These are phyloP conservation scores for Paracentrotus lividus DNA, from an alignment of 53 echinoderm and acorn worm genomes.

Conservation along the genomic window DNA sequence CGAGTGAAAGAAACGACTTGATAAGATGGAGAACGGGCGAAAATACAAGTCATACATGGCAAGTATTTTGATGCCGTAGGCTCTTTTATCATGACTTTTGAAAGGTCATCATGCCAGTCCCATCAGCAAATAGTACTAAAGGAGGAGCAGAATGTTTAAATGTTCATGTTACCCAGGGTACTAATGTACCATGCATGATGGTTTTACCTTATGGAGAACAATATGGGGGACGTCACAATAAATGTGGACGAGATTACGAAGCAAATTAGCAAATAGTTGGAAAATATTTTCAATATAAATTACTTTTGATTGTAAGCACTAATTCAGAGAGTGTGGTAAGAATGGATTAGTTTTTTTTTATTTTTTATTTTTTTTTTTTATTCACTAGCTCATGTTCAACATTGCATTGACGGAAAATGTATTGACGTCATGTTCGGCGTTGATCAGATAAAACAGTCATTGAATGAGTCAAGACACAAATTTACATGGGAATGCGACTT, in stretches of 20 bases:
- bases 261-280: background rate
- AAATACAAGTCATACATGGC: constrained; percentile 23
- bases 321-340: too few relatives aligned
- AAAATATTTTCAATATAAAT: background rate
- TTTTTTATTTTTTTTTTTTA: too few relatives aligned
- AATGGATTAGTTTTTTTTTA: too few relatives aligned
- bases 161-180: background rate
- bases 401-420: background rate
- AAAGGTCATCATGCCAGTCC: constrained; percentile 29
- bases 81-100: constrained; percentile 30
- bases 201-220: too few relatives aligned
- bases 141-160: background rate
- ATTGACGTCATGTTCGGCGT: too few relatives aligned
- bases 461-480: too few relatives aligned
- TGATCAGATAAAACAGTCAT: too few relatives aligned
- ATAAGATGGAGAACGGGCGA: background rate
- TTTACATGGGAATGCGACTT: too few relatives aligned
- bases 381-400: background rate
- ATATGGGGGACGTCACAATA: background rate
- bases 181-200: background rate
- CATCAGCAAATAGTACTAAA: constrained; percentile 23
- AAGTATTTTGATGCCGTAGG: constrained; percentile 43
- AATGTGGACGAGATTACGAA: background rate
- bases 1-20: background rate
- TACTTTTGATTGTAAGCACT: too few relatives aligned